These are phyloP conservation scores for Magallana angulata DNA, from an alignment of 1,140 invertebrate species.

Conservation along the genomic window DNA sequence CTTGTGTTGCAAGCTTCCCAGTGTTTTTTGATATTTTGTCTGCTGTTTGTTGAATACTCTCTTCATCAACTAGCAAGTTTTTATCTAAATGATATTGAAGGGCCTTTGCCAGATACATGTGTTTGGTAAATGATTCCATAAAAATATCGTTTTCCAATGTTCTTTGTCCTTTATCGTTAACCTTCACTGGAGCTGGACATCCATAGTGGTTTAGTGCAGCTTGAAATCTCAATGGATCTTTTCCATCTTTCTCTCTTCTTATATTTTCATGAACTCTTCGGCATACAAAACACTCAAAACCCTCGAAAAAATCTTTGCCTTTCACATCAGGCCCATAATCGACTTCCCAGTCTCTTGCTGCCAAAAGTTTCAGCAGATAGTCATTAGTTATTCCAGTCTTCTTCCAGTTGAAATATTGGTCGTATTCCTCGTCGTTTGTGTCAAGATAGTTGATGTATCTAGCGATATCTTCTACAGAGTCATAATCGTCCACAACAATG, in stretches of 20 bases:
- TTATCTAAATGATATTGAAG: conserved; percentile 43
- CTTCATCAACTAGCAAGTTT: not conserved
- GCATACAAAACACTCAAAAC: conserved; percentile 86
- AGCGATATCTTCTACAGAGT: conserved; percentile 81
- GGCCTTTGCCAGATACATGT: conserved; percentile 49
- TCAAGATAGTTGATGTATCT: conserved; percentile 82
- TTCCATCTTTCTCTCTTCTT: conserved; percentile 53
- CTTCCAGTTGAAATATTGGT: conserved; percentile 83
- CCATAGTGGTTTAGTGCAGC: conserved; percentile 82
- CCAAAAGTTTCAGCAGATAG: conserved; percentile 78
- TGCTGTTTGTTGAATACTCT: not conserved
- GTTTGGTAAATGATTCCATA: conserved; percentile 75
- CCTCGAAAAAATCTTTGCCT: conserved; percentile 80
- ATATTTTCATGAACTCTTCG: conserved; percentile 74
- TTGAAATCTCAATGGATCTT: conserved; percentile 50
- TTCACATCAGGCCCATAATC: conserved; percentile 46
- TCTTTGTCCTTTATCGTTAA: conserved; percentile 59
- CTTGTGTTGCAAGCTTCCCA: too few relatives aligned
- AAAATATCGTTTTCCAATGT: conserved; percentile 73
- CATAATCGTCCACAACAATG: conserved; percentile 83
- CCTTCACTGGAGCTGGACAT: conserved; percentile 82
- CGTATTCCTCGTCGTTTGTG: conserved; percentile 83
- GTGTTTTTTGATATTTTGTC: not conserved
- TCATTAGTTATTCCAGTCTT: conserved; percentile 75
- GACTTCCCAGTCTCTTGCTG: conserved; percentile 76